Conservation (phyloP, 2,888 invertebrate species). For the Lasioglossum leucozonium region DNA sequence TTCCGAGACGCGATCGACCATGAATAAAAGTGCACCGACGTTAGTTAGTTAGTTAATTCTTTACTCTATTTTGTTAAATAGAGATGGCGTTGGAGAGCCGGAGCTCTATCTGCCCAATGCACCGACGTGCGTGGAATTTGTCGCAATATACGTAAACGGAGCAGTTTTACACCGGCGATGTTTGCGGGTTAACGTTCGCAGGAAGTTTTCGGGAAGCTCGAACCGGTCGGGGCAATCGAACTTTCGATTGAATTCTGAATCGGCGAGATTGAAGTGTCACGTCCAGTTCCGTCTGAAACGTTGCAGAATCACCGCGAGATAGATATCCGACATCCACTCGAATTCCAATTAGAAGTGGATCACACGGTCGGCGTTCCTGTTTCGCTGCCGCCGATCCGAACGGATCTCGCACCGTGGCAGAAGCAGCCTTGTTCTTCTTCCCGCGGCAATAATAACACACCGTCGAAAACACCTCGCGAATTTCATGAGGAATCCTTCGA, state of each 20-base stretch:
- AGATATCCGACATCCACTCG: not conserved
- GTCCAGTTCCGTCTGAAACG: not conserved
- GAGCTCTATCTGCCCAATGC: too few relatives aligned
- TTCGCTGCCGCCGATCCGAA: not conserved
- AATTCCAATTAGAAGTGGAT: constrained; percentile 33
- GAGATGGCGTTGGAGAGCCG: too few relatives aligned
- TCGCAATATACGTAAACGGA: not conserved
- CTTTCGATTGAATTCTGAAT: not conserved
- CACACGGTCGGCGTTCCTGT: constrained; percentile 11
- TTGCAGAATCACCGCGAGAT: not conserved
- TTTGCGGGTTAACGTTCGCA: not conserved
- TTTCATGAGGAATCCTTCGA: constrained; percentile 23
- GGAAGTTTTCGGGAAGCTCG: not conserved
- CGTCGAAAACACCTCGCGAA: not conserved
- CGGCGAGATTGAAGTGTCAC: constrained; percentile 30
- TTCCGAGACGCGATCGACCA: not conserved
- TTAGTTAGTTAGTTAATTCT: too few relatives aligned
- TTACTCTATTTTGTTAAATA: too few relatives aligned
- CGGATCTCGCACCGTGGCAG: not conserved
- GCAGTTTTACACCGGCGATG: too few relatives aligned
- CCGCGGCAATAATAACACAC: constrained; percentile 2
- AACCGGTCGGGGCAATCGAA: not conserved
- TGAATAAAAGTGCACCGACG: not conserved
- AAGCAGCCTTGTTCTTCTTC: not conserved
- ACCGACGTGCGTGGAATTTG: not conserved